Evolutionary conservation across 1,140 invertebrate genomes (phyloP).

Genomic region (Dufourea novaeangliae): DNA sequence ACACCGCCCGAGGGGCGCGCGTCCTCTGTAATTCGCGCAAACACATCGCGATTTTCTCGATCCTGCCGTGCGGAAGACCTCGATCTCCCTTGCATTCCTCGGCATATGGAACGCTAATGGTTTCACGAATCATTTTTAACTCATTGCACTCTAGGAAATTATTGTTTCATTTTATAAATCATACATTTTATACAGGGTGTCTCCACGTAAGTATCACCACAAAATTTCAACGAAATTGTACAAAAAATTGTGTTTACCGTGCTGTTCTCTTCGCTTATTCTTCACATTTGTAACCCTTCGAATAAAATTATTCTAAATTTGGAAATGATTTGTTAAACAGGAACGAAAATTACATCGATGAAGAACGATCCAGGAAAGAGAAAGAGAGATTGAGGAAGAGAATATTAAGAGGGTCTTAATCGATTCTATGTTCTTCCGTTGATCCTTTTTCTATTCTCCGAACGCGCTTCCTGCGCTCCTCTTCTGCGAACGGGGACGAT

Average conservation of each 20-base stretch:
- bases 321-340: no score
- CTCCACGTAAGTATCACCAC: no score
- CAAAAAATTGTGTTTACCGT: no score
- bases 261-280: no score
- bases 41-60: background rate
- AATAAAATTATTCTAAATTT: no score
- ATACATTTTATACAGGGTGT: no score
- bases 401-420: conserved; percentile 36
- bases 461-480: background rate
- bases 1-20: background rate
- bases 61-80: background rate
- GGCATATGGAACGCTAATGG: conserved; percentile 20
- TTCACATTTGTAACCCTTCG: no score
- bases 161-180: no score
- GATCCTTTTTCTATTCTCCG: background rate
- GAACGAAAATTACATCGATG: background rate
- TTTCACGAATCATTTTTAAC: conserved; percentile 16
- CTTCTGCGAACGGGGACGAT: conserved; percentile 7
- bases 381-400: background rate
- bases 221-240: no score
- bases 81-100: background rate
- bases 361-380: conserved; percentile 5
- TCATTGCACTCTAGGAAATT: background rate
- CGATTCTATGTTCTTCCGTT: conserved; percentile 22
- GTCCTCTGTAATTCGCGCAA: background rate